These are phyloP conservation scores for Scaptomyza reducta DNA, from an alignment of 2,888 invertebrate genomes.

Conservation along the genomic window DNA sequence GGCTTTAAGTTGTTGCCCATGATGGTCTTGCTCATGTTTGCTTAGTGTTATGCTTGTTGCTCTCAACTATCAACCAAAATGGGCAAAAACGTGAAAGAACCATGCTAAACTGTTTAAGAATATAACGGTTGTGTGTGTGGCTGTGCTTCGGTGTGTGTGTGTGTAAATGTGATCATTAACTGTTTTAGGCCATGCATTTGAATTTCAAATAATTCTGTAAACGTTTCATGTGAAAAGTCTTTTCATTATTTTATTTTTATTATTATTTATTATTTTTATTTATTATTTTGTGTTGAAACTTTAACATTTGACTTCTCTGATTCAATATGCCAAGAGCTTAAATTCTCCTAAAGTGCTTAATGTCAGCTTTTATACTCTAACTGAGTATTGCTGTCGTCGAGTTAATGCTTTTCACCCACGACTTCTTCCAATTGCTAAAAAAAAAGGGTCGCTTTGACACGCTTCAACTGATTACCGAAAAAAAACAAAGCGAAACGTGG, in stretches of 20 bases:
- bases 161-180: too few species aligned
- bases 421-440: neutral
- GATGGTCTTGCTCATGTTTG: conserved; percentile 25
- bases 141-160: neutral
- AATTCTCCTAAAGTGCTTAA: neutral
- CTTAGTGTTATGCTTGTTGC: conserved; percentile 44
- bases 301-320: neutral
- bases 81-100: conserved; percentile 39
- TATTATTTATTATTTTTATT: too few species aligned
- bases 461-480: conserved; percentile 8
- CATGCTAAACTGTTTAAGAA: conserved; percentile 18
- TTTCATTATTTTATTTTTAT: too few species aligned
- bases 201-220: too few species aligned
- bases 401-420: neutral
- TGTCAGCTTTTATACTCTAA: neutral
- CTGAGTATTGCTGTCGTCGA: neutral
- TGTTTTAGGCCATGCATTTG: too few species aligned
- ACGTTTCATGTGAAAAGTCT: too few species aligned
- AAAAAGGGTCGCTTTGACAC: conserved; percentile 11
- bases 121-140: conserved; percentile 1
- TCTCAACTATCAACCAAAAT: conserved; percentile 26
- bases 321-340: neutral
- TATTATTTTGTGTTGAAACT: too few species aligned
- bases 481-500: neutral
- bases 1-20: conserved; percentile 39